phyloP scores from a whole-genome alignment of 2,797 vertebrate species.

The Agapornis canus region DNA sequence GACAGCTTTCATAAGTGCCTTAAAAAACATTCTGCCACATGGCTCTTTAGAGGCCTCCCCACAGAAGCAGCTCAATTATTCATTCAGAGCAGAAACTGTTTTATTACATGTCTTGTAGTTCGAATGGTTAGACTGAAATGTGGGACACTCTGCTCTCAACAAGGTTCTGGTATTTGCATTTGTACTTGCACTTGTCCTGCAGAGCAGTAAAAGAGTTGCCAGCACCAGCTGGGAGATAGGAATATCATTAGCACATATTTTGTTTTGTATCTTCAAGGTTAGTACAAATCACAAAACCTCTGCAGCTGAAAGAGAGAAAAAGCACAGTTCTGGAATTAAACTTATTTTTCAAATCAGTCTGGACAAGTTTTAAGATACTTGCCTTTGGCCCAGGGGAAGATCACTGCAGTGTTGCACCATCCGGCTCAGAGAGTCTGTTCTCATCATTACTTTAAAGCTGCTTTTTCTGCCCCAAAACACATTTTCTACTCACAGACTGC shows the following conservation, averaged over 20 bases:
- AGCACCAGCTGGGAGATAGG: slow-evolving; percentile 68
- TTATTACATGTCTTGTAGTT: slow-evolving; percentile 66
- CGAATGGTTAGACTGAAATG: slow-evolving; percentile 62
- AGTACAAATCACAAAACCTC: slow-evolving; percentile 65
- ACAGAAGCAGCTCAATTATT: slow-evolving; percentile 73
- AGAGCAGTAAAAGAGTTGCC: slow-evolving; percentile 70
- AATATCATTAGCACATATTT: slow-evolving; percentile 76
- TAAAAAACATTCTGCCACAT: slow-evolving; percentile 51
- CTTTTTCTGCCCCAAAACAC: background rate
- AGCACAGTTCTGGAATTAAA: background rate
- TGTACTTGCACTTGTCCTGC: slow-evolving; percentile 70
- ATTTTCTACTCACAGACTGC: background rate
- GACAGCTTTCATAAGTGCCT: slow-evolving; percentile 57
- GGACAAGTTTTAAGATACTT: background rate
- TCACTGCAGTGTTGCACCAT: background rate
- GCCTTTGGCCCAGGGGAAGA: background rate
- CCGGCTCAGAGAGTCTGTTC: background rate
- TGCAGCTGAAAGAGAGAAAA: slow-evolving; percentile 20
- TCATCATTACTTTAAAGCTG: background rate
- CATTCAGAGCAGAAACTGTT: slow-evolving; percentile 68
- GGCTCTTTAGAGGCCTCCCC: slow-evolving; percentile 61
- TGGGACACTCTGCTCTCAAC: slow-evolving; percentile 61
- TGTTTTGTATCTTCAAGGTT: slow-evolving; percentile 71
- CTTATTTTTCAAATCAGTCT: slow-evolving; percentile 16
- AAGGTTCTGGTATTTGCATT: slow-evolving; percentile 70